These are phyloP conservation scores for Cephus pygmeus DNA, from an alignment of 2,888 invertebrate genomes.

Conservation along the genomic window DNA sequence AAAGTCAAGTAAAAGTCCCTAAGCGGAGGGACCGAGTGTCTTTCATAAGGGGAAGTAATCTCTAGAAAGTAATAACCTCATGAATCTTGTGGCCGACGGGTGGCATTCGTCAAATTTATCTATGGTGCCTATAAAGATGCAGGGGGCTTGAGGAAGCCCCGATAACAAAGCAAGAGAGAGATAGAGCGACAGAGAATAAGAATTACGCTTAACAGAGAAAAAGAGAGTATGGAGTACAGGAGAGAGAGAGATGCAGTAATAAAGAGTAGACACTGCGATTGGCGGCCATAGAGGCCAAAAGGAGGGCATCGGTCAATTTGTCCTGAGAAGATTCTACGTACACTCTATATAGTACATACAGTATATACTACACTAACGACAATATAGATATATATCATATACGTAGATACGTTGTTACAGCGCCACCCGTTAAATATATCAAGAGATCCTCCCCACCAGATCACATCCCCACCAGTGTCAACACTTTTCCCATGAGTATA, in stretches of 20 bases:
- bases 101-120: conserved; percentile 5
- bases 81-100: not conserved
- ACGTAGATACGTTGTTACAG: not conserved
- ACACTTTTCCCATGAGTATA: not conserved
- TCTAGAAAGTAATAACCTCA: conserved; percentile 4
- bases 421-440: not conserved
- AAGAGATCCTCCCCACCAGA: not conserved
- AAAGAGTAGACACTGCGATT: not conserved
- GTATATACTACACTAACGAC: not conserved
- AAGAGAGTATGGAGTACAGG: not conserved
- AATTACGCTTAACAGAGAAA: not conserved
- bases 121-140: not conserved
- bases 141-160: not conserved
- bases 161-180: not conserved
- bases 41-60: not conserved
- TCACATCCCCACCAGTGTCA: not conserved
- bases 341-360: not conserved
- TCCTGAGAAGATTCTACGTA: not conserved
- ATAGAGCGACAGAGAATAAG: not conserved
- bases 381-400: not conserved
- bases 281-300: not conserved
- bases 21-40: not conserved
- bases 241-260: not conserved
- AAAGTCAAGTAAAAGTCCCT: not conserved
- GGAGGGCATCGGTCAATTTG: not conserved